These are phyloP conservation scores for Cisticola juncidis DNA, from an alignment of 2,113 vertebrate species.

Conservation along the genomic window DNA sequence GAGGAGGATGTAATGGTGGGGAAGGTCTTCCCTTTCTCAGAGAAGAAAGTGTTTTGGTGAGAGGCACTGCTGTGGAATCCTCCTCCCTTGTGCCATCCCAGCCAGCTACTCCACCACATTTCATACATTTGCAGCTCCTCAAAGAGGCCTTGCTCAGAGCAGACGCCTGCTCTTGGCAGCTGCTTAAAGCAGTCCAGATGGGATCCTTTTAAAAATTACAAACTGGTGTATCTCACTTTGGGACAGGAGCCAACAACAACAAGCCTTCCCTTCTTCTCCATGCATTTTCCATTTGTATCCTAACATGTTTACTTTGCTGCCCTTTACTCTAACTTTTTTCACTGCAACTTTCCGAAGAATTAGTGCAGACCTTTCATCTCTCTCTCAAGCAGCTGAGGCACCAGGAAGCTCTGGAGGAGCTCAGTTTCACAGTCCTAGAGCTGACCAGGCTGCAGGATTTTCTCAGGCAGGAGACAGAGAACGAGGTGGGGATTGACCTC, in stretches of 20 bases:
- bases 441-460: neutral
- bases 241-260: constrained; percentile 56
- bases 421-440: neutral
- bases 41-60: neutral
- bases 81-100: neutral
- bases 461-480: neutral
- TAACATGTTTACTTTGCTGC: constrained; percentile 68
- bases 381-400: constrained; percentile 13
- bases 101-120: neutral
- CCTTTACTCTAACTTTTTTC: constrained; percentile 64
- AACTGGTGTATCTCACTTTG: constrained; percentile 64
- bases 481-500: neutral
- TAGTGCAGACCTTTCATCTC: constrained; percentile 37
- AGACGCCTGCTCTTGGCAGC: constrained; percentile 60
- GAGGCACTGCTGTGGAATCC: neutral
- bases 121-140: constrained; percentile 42
- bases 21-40: neutral
- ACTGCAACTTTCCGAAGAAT: constrained; percentile 38
- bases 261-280: constrained; percentile 52
- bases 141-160: constrained; percentile 52
- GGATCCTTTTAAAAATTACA: constrained; percentile 61
- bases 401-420: constrained; percentile 17
- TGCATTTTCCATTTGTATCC: constrained; percentile 68
- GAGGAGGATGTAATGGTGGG: neutral
- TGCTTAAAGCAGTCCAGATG: constrained; percentile 66